Evolutionary conservation across 2,113 vertebrate genomes (phyloP), one percentile per base, ranked within the genome.

Genomic region (Picathartes gymnocephalus): DNA sequence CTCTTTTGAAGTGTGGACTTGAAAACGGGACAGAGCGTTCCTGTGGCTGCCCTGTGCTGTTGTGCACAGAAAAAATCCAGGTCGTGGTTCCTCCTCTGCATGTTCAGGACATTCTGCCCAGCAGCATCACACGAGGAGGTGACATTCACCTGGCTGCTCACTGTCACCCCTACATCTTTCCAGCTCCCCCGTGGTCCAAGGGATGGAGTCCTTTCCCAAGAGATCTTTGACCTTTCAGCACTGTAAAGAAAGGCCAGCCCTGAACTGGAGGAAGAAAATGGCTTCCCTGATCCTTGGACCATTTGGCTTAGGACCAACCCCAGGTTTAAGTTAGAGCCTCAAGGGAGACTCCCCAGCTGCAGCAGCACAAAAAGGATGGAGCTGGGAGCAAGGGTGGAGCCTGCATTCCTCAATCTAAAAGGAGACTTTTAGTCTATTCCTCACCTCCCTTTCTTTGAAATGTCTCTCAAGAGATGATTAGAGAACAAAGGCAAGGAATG

Each of bases 381-480:
- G 96, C 96, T 97, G 81, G 91, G 70, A 96, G 95, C 96, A 86
- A 96, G 96, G 96, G 95, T 94, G 96, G 96, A 95, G 94, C 74
- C 85, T 95, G 90, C 96, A 96, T 96, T 95, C 95, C 95, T 94
- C 94, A 94, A 51, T 73, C 93, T 95, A 80, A 97, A 95, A 94
- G 94, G 94, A 95, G 96, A 95, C 95, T 95, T 96, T 87, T 94
- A 94, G 94, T 96, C 95, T 96, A 89, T 95, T 97, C 91, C 91
- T 94, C 19, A 3, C 66, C 95, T 95, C 86, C 91, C 74, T 92
- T 95, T 96, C 95, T 97, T 95, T 97, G 95, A 97, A 97, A 95
- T n/a, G 39, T 95, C 93, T 96, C 95, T 95, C 91, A 90, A 87
- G 87, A 95, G 91, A 97, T 95, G 95, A 94, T 95, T 97, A 93